phyloP scores from a whole-genome alignment of 1,140 invertebrate genomes.

The Plutomurus gul region DNA sequence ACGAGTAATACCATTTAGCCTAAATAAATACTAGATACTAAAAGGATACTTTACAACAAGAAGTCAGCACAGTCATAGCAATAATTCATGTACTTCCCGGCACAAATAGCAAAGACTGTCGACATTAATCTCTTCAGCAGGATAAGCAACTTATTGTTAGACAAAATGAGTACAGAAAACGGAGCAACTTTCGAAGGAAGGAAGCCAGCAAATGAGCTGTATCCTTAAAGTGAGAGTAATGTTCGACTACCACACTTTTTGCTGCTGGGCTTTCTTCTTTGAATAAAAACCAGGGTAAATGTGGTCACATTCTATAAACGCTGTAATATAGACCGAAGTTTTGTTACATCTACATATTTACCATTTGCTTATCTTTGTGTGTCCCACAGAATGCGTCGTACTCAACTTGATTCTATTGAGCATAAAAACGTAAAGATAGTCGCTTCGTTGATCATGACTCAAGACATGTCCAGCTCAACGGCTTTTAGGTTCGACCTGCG shows the following conservation, averaged over 20 bases:
- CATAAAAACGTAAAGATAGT: background rate
- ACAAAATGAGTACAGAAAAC: background rate
- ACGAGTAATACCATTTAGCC: too few species aligned
- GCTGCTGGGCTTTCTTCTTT: too few species aligned
- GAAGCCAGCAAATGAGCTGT: slow-evolving; percentile 19
- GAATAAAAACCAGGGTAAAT: background rate
- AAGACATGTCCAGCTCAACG: background rate
- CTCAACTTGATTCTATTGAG: background rate
- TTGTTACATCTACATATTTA: background rate
- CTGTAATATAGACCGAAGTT: background rate
- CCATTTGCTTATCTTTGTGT: background rate
- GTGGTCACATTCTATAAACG: background rate
- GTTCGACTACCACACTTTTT: slow-evolving; percentile 5
- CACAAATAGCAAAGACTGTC: too few species aligned
- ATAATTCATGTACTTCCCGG: too few species aligned
- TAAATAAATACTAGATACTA: too few species aligned
- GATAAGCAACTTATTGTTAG: background rate
- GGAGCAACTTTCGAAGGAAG: background rate
- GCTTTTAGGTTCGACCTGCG: background rate
- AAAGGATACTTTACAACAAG: too few species aligned
- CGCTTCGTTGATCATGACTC: too few species aligned
- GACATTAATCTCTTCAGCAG: background rate
- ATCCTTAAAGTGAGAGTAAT: slow-evolving; percentile 24
- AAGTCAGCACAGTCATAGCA: too few species aligned
- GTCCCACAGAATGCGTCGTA: background rate